Evolutionary conservation across 2,888 invertebrate genomes (phyloP).

Genomic region (Hymenopus coronatus): DNA sequence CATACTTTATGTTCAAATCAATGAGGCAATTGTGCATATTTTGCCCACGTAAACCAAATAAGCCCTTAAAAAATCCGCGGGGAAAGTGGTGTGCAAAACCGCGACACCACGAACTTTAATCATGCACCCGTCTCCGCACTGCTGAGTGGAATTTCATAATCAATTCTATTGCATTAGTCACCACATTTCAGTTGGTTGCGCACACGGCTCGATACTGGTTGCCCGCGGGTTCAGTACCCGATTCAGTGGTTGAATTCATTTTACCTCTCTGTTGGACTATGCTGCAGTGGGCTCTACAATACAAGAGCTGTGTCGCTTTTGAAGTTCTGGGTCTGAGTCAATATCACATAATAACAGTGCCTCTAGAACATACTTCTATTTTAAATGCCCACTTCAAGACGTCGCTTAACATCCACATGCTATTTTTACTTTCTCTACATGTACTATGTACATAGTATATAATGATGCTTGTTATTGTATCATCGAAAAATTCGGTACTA

Average conservation of each 20-base stretch:
- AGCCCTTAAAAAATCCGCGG: background rate
- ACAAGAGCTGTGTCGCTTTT: too few species aligned
- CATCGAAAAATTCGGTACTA: too few species aligned
- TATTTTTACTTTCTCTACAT: too few species aligned
- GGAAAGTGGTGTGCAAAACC: background rate
- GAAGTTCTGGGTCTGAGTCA: too few species aligned
- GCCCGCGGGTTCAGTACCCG: background rate
- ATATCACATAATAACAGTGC: too few species aligned
- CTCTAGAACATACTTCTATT: too few species aligned
- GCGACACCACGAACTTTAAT: background rate
- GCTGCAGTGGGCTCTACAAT: background rate
- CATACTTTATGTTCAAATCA: background rate
- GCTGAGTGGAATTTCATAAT: background rate
- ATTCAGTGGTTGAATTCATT: background rate
- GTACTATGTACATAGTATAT: too few species aligned
- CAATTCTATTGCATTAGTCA: background rate
- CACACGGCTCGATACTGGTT: background rate
- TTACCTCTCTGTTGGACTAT: background rate
- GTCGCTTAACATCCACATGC: too few species aligned
- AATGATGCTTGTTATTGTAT: too few species aligned
- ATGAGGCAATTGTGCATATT: background rate
- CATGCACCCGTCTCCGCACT: background rate
- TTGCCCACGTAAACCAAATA: background rate
- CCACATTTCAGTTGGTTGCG: background rate
- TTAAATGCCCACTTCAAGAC: too few species aligned